Base-by-base conservation (phyloP, 2,888 invertebrate species). In the Agrochola lota region DNA sequence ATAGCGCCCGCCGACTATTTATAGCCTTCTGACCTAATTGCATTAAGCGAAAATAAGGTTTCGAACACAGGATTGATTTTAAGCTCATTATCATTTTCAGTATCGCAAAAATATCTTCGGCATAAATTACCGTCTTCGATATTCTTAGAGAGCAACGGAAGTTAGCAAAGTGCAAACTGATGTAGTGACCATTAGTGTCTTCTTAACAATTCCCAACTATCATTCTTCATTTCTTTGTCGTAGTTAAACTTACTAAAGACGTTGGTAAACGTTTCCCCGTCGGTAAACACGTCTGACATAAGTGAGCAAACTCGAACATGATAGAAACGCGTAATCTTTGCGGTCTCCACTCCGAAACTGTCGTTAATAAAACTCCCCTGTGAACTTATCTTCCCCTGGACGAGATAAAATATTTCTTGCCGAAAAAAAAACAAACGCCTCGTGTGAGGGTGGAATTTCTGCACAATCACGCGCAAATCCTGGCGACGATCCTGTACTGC, bases 351-450 rank as follows among this genome's bases (percentile, higher is more conserved):
- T 91, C 91, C 90, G 87, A 94, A 89, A 95, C 93, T 94, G 94
- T 94, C 95, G 95, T 95, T 95, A 95, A 94, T 94, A 94, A 93
- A 95, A 95, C 93, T 94, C 93, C 90, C 88, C 87, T 84, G 89
- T 89, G 91, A 94, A 94, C 93, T 95, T 94, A 94, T 94, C 93
- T 94, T 74, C 93, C 89, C 91, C 40, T 71, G 93, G 93, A 93
- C 80, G 83, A 94, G 93, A 95, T 95, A 95, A 95, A 93, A 92
- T 91, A 92, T 92, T 93, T 91, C 91, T 89, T 90, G 80, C 74
- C 89, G 91, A 92, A 94, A 81, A 40, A 78, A 92, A 93, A 92
- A 85, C 86, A 94, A 94, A 93, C 90, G 86, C 81, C 49, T 74
- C 23, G 26, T 78, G 69, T 80, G 80, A 77, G 86, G 87, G 86